Evolutionary conservation across 1,140 invertebrate genomes (phyloP).

Genomic region (Ceratosolen solmsi): DNA sequence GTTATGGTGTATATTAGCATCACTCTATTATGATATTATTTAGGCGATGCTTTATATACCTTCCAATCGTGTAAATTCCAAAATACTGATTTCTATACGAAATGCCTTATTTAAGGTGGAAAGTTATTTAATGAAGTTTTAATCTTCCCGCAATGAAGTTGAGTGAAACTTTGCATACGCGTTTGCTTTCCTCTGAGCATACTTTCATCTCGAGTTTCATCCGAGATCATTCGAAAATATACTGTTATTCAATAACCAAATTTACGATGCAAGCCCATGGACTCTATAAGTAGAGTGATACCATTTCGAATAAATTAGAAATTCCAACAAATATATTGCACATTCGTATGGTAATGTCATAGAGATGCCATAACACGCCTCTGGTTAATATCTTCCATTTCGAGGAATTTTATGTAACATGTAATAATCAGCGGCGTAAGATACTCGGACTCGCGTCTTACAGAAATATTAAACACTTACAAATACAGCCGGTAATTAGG

Average conservation of each 20-base stretch:
- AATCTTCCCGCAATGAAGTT: slow-evolving; percentile 29
- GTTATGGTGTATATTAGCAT: neutral
- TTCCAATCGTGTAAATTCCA: no score
- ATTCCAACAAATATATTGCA: no score
- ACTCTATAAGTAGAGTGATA: neutral
- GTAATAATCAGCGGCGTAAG: neutral
- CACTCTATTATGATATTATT: neutral
- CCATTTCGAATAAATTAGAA: neutral
- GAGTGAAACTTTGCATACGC: slow-evolving; percentile 23
- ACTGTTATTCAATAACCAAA: slow-evolving; percentile 1
- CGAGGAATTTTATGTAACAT: neutral
- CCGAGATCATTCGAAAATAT: neutral
- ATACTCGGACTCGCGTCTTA: neutral
- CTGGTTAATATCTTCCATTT: no score
- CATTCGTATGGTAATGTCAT: no score
- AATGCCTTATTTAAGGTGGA: neutral
- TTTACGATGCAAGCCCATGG: neutral
- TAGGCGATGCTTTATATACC: neutral
- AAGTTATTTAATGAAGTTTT: slow-evolving; percentile 29
- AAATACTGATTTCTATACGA: neutral
- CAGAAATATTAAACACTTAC: slow-evolving; percentile 10
- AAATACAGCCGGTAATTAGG: neutral
- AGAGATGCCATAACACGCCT: no score
- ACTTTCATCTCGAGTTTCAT: slow-evolving; percentile 29
- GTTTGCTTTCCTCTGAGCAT: slow-evolving; percentile 22